Base-by-base conservation (phyloP, 2,888 invertebrate species). In the Spisula subtruncata region DNA sequence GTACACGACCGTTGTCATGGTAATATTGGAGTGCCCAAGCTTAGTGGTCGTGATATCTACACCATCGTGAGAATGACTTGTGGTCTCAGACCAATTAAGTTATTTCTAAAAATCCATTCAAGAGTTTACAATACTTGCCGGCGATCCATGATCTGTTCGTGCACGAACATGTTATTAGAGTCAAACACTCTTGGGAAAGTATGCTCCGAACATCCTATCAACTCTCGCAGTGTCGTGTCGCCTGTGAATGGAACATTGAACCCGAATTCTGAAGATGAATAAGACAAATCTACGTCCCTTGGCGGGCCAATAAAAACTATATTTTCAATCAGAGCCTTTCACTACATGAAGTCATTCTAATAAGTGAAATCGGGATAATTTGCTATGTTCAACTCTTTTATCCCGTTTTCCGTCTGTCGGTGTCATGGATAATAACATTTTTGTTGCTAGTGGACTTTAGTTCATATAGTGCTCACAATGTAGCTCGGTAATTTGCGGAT, bases 31-130 rank as follows among this genome's bases (percentile, higher is more conserved):
- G 1, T 66, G 60, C 60, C 25, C 60, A 66, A 25, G 60, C 60
- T 25, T 66, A 25, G n/a, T 66, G 25, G 0, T 4, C n/a, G 25
- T 66, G 25, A 66, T 66, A 66, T 8, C 20, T 25, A 25, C 25
- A 5, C 25, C 20, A 12, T n/a, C 25, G 60, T 25, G 25, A 66
- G 60, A 25, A 66, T 66, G 25, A 25, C 60, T n/a, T 25, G 25
- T 66, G 25, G 60, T 66, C 60, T 66, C 60, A n/a, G 60, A 66
- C 8, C 60, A 66, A 66, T 66, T 66, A 66, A 66, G n/a, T 66
- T 66, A n/a, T 25, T 66, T 25, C 18, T 4, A n/a, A 20, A n/a
- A n/a, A n/a, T n/a, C n/a, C n/a, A n/a, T n/a, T n/a, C n/a, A n/a
- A 10, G 60, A n/a, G 1, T 66, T 66, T 25, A 25, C 60, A 66